These are phyloP conservation scores for Acomys russatus DNA, from an alignment of 2,797 vertebrate species.

Conservation along the genomic window DNA sequence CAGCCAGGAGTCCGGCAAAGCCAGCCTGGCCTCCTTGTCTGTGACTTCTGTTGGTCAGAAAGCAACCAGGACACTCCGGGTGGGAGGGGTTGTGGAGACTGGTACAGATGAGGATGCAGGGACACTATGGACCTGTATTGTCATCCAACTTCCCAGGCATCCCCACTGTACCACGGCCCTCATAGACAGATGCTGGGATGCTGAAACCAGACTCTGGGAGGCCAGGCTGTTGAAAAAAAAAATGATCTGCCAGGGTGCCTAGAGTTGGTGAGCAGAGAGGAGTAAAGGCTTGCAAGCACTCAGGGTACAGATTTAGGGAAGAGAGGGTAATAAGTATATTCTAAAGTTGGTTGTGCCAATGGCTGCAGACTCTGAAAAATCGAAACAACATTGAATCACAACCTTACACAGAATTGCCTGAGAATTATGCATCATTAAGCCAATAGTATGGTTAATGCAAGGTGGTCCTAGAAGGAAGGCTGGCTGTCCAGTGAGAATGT, in stretches of 20 bases:
- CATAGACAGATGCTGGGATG: background rate
- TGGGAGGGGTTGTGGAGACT: no score
- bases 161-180: background rate
- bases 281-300: background rate
- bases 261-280: background rate
- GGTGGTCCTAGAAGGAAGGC: fast-evolving
- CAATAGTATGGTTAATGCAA: background rate
- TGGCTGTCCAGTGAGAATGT: background rate
- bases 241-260: background rate
- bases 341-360: background rate
- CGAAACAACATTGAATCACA: background rate
- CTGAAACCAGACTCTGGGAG: background rate
- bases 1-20: background rate
- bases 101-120: no score
- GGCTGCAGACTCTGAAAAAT: background rate
- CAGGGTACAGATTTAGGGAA: no score
- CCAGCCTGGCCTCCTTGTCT: background rate
- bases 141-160: background rate
- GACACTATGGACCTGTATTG: background rate
- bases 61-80: background rate
- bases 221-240: background rate
- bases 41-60: background rate
- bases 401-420: background rate
- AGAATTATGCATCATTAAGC: background rate
- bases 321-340: background rate